A percentile compares a stretch with the other conserved stretches of the same genome.
phyloP scores from a whole-genome alignment of 2,888 invertebrate genomes.

The Gymnocheta viridis region DNA sequence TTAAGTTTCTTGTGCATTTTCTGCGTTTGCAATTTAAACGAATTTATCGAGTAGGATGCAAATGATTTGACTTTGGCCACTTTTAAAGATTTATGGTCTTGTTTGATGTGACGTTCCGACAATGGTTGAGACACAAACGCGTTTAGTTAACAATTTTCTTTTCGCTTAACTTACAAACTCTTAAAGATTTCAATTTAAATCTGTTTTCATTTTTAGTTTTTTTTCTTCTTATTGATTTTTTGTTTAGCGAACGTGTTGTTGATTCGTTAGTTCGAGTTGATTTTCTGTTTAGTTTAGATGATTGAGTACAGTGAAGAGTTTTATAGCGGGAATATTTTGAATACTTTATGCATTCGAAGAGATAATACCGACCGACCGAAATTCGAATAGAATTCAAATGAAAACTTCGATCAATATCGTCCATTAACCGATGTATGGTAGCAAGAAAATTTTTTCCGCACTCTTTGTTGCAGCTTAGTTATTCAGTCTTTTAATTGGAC shows the following conservation, averaged over 20 bases:
- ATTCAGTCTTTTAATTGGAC: background rate
- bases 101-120: constrained; percentile 80
- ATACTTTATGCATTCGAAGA: background rate
- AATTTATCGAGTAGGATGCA: constrained; percentile 76
- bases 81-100: constrained; percentile 79
- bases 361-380: too few species aligned
- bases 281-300: constrained; percentile 5
- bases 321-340: background rate
- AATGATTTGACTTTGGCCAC: constrained; percentile 78
- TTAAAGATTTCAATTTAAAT: constrained; percentile 68
- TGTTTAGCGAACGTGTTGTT: constrained; percentile 21
- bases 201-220: constrained; percentile 37
- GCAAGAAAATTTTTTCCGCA: background rate
- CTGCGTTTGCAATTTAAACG: constrained; percentile 73
- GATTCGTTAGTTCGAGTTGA: constrained; percentile 51
- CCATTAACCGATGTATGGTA: too few species aligned
- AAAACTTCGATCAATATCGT: too few species aligned
- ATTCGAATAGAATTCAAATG: too few species aligned
- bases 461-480: background rate
- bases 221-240: constrained; percentile 6
- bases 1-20: constrained; percentile 49
- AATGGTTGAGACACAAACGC: constrained; percentile 79
- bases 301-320: constrained; percentile 36
- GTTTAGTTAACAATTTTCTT: constrained; percentile 72
- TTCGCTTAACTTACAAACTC: constrained; percentile 70